phyloP scores from a whole-genome alignment of 2,113 vertebrate genomes.

The Indicator indicator region DNA sequence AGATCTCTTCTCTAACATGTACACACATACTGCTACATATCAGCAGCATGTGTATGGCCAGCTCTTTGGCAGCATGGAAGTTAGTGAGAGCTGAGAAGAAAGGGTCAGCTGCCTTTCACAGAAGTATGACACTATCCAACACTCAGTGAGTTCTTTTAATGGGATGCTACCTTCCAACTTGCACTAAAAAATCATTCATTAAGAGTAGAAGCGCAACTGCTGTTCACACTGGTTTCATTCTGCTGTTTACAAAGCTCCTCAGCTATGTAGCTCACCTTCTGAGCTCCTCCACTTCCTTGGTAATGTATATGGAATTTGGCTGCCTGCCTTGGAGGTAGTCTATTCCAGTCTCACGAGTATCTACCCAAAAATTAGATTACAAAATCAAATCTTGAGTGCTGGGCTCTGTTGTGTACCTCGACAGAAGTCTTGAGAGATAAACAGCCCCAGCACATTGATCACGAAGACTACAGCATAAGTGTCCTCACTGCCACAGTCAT shows the following conservation, averaged over 20 bases:
- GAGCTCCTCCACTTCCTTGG: neutral
- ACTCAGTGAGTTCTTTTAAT: neutral
- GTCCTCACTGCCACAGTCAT: accelerated
- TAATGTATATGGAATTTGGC: neutral
- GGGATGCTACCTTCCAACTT: neutral
- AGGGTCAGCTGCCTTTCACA: neutral
- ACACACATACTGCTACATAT: neutral
- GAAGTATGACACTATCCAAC: neutral
- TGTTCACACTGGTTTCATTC: neutral
- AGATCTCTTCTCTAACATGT: neutral
- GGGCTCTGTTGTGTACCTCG: neutral
- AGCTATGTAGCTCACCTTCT: neutral
- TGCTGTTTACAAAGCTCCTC: neutral
- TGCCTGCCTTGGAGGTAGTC: accelerated
- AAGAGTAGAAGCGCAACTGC: neutral
- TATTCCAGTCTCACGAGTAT: neutral
- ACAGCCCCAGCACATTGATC: neutral
- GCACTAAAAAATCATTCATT: neutral
- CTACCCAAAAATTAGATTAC: neutral
- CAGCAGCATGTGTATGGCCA: neutral
- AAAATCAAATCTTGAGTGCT: neutral
- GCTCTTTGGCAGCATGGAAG: neutral
- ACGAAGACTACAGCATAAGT: neutral
- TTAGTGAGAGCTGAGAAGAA: neutral
- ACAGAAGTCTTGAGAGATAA: neutral